Evolutionary conservation across 1,140 invertebrate genomes (phyloP), one percentile per base, ranked within the genome.

Genomic region (Formica exsecta): DNA sequence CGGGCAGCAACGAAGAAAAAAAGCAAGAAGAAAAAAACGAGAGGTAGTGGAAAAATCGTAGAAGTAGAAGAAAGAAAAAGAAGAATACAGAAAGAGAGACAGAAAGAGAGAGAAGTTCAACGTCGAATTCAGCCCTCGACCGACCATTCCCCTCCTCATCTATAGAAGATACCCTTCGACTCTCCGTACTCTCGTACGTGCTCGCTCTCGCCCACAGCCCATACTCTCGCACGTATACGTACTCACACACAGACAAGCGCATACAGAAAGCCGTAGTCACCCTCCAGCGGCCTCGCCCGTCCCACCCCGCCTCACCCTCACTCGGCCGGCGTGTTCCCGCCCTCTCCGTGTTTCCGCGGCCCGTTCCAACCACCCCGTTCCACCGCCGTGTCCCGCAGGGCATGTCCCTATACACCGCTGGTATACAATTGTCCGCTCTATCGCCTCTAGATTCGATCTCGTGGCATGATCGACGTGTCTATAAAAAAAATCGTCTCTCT

Each of bases 321-420:
- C 81, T 88, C 88, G 88, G 83, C 87, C 89, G 91, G 89, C 92
- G 92, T 90, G 89, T 92, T 92, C 92, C 94, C 94, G 94, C 93
- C 94, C 93, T 94, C 93, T 94, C 91, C 94, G 93, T 95, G 94
- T 94, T 95, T 94, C 94, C 94, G 94, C 93, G 93, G 93, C 93
- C 93, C 94, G 92, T 94, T 94, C 94, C 94, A 94, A 94, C 94
- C 94, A 93, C 93, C 93, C 93, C 92, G 93, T 94, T 94, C 93
- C 94, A 93, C 92, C 44, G 89, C 92, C 93, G 92, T 95, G 94
- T 95, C 94, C 94, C 94, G 94, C 94, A 95, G 94, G 94, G 94
- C 94, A 95, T 94, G 94, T 95, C 93, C 94, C 94, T 94, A 90
- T 92, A 91, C 86, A 87, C 89, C 87, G 87, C 84, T 64, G 90